Conservation (phyloP, 1,140 invertebrate species). For the Dolichoris vasculosae region DNA sequence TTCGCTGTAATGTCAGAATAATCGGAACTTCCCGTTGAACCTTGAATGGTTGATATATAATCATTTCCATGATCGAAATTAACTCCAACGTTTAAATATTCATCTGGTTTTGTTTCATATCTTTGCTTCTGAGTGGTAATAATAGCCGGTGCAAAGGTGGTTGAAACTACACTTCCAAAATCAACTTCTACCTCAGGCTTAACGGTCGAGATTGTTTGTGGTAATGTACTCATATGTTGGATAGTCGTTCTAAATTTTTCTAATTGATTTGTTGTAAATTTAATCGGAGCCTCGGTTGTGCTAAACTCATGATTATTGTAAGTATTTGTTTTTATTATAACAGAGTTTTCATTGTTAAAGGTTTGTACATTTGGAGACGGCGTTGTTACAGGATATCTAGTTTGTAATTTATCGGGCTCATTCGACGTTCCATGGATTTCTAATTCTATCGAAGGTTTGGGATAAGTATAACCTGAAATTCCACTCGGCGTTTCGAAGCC, state of each 20-base stretch:
- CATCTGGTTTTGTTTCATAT: constrained; percentile 50
- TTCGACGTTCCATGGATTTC: constrained; percentile 44
- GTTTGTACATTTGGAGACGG: constrained; percentile 60
- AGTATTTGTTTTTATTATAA: constrained; percentile 34
- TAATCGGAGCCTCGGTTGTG: constrained; percentile 57
- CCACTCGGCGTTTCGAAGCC: constrained; percentile 13
- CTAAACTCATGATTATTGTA: constrained; percentile 21
- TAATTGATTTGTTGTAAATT: constrained; percentile 59
- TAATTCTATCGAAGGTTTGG: constrained; percentile 57
- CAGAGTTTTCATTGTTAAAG: constrained; percentile 55
- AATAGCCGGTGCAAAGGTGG: constrained; percentile 56
- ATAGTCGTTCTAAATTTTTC: constrained; percentile 61
- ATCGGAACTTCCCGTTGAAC: constrained; percentile 33
- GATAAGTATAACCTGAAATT: constrained; percentile 58
- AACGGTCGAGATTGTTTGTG: constrained; percentile 56
- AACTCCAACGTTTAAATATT: constrained; percentile 65
- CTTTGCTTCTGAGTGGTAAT: constrained; percentile 49
- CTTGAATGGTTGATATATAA: constrained; percentile 42
- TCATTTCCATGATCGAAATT: constrained; percentile 58
- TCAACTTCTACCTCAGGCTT: constrained; percentile 57
- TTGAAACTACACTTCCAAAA: constrained; percentile 58
- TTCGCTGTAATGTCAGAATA: constrained; percentile 52
- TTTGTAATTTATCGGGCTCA: constrained; percentile 31
- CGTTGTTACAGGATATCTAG: constrained; percentile 54
- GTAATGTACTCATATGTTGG: constrained; percentile 58